These are phyloP conservation scores for Dermolepida albohirtum DNA, from an alignment of 2,888 invertebrate species.

Conservation along the genomic window DNA sequence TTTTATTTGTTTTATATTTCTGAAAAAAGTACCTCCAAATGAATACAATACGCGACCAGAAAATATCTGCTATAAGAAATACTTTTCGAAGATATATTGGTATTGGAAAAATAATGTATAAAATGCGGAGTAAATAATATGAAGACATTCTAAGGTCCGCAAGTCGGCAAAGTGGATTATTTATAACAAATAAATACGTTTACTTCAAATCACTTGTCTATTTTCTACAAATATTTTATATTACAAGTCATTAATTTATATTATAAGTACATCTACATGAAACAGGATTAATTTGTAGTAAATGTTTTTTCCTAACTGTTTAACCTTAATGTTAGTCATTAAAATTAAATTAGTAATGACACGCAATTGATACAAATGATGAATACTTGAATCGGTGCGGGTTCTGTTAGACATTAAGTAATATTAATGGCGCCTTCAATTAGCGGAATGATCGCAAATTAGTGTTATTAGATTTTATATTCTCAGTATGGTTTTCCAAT, in stretches of 20 bases:
- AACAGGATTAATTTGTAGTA: slow-evolving; percentile 7
- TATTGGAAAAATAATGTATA: too few species aligned
- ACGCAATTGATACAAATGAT: slow-evolving; percentile 40
- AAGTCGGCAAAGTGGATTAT: background rate
- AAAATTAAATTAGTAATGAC: slow-evolving; percentile 25
- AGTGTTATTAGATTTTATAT: slow-evolving; percentile 41
- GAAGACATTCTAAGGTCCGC: too few species aligned
- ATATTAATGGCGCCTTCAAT: slow-evolving; percentile 40
- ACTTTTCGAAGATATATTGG: too few species aligned
- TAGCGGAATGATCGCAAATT: slow-evolving; percentile 41
- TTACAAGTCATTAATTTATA: too few species aligned
- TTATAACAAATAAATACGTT: background rate
- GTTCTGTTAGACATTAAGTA: slow-evolving; percentile 37
- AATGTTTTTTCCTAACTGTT: slow-evolving; percentile 12
- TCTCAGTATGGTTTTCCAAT: slow-evolving; percentile 13
- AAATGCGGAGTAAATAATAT: too few species aligned
- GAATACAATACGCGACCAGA: too few species aligned
- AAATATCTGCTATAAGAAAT: too few species aligned
- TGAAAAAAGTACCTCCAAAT: too few species aligned
- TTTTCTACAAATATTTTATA: too few species aligned
- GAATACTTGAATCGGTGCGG: slow-evolving; percentile 40
- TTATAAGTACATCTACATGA: too few species aligned
- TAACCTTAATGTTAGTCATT: slow-evolving; percentile 9
- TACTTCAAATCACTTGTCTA: too few species aligned
- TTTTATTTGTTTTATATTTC: too few species aligned